These are phyloP conservation scores for Biston betularia DNA, from an alignment of 2,888 invertebrate genomes.

Conservation along the genomic window DNA sequence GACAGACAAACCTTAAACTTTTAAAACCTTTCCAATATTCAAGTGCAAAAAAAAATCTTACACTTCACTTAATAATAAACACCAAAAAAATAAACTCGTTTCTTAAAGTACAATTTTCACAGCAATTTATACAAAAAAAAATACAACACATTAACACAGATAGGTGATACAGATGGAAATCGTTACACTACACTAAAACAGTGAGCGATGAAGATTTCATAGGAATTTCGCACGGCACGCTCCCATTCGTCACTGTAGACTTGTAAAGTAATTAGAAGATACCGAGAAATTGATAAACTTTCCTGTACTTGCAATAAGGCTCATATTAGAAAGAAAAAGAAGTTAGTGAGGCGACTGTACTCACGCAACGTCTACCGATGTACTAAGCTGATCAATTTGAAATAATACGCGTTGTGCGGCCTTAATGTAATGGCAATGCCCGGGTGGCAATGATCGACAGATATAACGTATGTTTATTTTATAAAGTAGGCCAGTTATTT, in stretches of 20 bases:
- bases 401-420: constrained; percentile 54
- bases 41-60: too few relatives aligned
- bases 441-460: constrained; percentile 67
- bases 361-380: constrained; percentile 68
- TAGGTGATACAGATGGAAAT: constrained; percentile 51
- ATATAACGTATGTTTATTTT: constrained; percentile 52
- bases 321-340: constrained; percentile 52
- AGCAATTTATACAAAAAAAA: constrained; percentile 36
- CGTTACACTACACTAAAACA: constrained; percentile 58
- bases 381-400: constrained; percentile 62
- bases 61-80: neutral
- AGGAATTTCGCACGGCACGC: constrained; percentile 77
- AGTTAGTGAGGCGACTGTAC: constrained; percentile 67
- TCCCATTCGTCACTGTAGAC: constrained; percentile 74
- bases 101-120: neutral
- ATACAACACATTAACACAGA: constrained; percentile 45
- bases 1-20: too few relatives aligned
- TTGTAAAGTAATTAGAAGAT: constrained; percentile 72
- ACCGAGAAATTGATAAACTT: constrained; percentile 45
- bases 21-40: too few relatives aligned
- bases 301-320: constrained; percentile 45
- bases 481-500: constrained; percentile 55
- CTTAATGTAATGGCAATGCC: constrained; percentile 68
- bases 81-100: neutral
- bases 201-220: constrained; percentile 69